Percentiles rank a stretch among this genome's conserved stretches.
Conservation (phyloP, 2,888 invertebrate genomes). For the Dasypogon diadema region DNA sequence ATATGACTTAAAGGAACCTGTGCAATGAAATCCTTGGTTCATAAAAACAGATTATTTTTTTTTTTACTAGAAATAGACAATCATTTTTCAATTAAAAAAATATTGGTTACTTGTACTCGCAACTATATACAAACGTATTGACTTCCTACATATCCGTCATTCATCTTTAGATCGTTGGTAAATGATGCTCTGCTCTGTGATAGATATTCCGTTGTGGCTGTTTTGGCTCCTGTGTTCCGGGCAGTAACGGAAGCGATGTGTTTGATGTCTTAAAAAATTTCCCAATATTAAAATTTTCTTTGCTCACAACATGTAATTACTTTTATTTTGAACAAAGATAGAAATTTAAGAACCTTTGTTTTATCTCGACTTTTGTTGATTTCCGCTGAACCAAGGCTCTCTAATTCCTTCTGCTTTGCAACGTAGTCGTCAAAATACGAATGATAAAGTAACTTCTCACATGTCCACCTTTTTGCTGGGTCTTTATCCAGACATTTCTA, state of each 20-base stretch:
- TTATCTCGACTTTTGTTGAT: constrained; percentile 70
- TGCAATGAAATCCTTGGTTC: too few relatives aligned
- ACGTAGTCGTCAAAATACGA: constrained; percentile 92
- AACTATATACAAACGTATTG: background rate
- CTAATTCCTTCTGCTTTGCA: constrained; percentile 80
- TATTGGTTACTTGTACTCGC: too few relatives aligned
- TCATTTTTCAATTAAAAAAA: too few relatives aligned
- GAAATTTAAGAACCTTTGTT: constrained; percentile 71
- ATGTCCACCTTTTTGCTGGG: constrained; percentile 90
- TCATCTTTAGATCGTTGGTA: constrained; percentile 64
- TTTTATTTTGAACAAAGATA: constrained; percentile 56
- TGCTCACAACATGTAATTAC: constrained; percentile 47
- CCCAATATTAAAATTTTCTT: constrained; percentile 54
- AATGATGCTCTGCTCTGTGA: constrained; percentile 67
- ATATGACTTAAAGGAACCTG: too few relatives aligned
- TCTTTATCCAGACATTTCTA: constrained; percentile 97
- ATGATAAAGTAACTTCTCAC: constrained; percentile 90
- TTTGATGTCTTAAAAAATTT: constrained; percentile 65
- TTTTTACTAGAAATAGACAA: too few relatives aligned
- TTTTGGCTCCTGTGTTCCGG: constrained; percentile 65
- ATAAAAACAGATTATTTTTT: too few relatives aligned
- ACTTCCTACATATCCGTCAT: background rate
- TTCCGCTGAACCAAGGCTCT: constrained; percentile 56
- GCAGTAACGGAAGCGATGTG: constrained; percentile 68
- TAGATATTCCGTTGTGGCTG: constrained; percentile 65